Percentiles rank a stretch among this genome's conserved stretches.
phyloP scores from a whole-genome alignment of 2,113 vertebrate genomes.

The Rostratula benghalensis region DNA sequence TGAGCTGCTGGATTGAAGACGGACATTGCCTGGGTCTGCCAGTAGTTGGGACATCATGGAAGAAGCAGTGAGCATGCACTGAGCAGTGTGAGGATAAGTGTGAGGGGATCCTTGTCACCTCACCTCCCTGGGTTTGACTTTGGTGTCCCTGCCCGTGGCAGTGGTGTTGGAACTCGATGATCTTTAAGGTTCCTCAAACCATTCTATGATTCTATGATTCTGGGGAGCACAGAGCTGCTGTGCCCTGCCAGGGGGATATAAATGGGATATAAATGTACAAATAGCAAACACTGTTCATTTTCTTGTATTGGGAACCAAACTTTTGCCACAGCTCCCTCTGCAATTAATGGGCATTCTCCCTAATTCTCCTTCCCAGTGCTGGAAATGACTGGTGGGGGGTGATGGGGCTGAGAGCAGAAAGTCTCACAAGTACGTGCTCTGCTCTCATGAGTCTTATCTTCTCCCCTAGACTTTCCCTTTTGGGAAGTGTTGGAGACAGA shows the following conservation, averaged over 20 bases:
- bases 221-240: not conserved
- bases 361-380: not conserved
- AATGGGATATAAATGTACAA: not conserved
- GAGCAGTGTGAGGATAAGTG: not conserved
- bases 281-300: not conserved
- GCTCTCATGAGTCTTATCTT: not conserved
- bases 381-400: not conserved
- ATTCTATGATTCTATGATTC: not conserved
- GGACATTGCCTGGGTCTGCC: not conserved
- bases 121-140: not conserved
- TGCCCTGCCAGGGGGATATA: too few relatives aligned
- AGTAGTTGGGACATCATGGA: not conserved
- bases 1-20: not conserved
- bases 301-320: not conserved
- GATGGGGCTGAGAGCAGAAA: not conserved
- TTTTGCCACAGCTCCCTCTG: not conserved
- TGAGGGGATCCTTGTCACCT: not conserved
- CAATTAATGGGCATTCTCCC: not conserved
- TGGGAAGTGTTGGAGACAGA: not conserved
- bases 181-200: too few relatives aligned
- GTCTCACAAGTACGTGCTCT: not conserved
- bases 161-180: too few relatives aligned
- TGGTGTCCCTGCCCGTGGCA: too few relatives aligned
- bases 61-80: rapidly evolving
- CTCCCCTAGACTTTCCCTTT: not conserved